Conservation (phyloP, 2,888 invertebrate genomes). For the Agrotis clavis region DNA sequence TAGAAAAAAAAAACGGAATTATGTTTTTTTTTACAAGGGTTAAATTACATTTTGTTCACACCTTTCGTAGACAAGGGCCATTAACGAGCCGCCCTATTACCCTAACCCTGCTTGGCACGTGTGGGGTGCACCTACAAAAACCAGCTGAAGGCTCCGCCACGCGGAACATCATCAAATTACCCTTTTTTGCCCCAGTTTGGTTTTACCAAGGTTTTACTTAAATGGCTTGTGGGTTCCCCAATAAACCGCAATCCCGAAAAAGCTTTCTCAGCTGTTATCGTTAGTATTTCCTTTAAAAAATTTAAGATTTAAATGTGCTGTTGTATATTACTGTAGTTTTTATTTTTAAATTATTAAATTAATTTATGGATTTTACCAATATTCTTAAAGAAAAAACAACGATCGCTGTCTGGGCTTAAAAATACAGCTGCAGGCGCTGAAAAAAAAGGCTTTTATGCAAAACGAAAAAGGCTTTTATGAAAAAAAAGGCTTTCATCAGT, state of each 20-base stretch:
- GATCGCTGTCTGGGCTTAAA: neutral
- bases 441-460: constrained; percentile 9
- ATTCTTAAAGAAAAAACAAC: neutral
- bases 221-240: constrained; percentile 23
- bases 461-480: too few relatives aligned
- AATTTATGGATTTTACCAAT: neutral
- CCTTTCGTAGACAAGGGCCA: neutral
- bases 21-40: neutral
- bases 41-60: constrained; percentile 9
- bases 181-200: constrained; percentile 36
- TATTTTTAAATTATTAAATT: too few relatives aligned
- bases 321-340: neutral
- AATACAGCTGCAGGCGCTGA: neutral
- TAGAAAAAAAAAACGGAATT: neutral
- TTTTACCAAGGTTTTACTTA: constrained; percentile 6
- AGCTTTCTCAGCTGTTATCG: neutral
- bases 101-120: constrained; percentile 6
- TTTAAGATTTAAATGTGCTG: neutral
- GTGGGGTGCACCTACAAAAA: constrained; percentile 27
- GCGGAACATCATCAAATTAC: constrained; percentile 38
- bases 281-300: neutral
- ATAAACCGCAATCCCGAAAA: constrained; percentile 4
- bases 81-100: neutral
- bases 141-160: constrained; percentile 13
- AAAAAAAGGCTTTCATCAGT: constrained; percentile 4